These are phyloP conservation scores for Proterorhinus semilunaris DNA, from an alignment of 2,113 vertebrate genomes.

Conservation along the genomic window DNA sequence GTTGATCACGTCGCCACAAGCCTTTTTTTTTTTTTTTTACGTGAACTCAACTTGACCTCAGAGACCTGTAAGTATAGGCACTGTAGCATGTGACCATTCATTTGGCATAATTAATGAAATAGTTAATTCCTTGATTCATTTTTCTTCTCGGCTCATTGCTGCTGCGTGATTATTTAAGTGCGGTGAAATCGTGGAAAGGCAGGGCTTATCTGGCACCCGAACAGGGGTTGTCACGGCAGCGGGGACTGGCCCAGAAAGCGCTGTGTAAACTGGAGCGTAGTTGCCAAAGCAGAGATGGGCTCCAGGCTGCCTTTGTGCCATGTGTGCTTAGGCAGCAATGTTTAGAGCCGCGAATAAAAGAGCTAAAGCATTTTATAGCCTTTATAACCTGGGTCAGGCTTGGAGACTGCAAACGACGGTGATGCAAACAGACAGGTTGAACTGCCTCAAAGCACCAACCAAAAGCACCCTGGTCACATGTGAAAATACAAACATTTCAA, in stretches of 20 bases:
- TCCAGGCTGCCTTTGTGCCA: slow-evolving; percentile 42
- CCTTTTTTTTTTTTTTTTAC: slow-evolving; percentile 1
- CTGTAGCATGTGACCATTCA: slow-evolving; percentile 41
- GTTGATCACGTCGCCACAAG: slow-evolving; percentile 25
- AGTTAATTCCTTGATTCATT: slow-evolving; percentile 35
- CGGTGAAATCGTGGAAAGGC: slow-evolving; percentile 32
- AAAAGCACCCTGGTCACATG: slow-evolving; percentile 7
- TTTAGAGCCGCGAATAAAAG: slow-evolving; percentile 22
- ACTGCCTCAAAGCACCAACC: slow-evolving; percentile 3
- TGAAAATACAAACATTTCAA: slow-evolving; percentile 9
- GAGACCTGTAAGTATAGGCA: slow-evolving; percentile 18
- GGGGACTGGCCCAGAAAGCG: slow-evolving; percentile 33
- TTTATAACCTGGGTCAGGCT: slow-evolving; percentile 18
- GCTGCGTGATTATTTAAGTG: slow-evolving; percentile 37
- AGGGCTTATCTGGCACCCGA: slow-evolving; percentile 54
- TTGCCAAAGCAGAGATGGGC: slow-evolving; percentile 55
- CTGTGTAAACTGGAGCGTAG: slow-evolving; percentile 41
- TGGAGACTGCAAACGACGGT: slow-evolving; percentile 22
- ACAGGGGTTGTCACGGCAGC: slow-evolving; percentile 56
- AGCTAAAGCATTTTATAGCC: slow-evolving; percentile 25
- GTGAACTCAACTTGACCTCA: slow-evolving; percentile 52
- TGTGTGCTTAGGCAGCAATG: slow-evolving; percentile 51
- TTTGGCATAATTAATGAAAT: slow-evolving; percentile 56
- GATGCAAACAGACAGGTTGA: slow-evolving; percentile 18
- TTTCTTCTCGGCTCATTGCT: slow-evolving; percentile 24